A percentile compares a stretch with the other conserved stretches of the same genome.
These are phyloP conservation scores for Fukomys damarensis DNA, from an alignment of 2,113 vertebrate species.

Conservation along the genomic window DNA sequence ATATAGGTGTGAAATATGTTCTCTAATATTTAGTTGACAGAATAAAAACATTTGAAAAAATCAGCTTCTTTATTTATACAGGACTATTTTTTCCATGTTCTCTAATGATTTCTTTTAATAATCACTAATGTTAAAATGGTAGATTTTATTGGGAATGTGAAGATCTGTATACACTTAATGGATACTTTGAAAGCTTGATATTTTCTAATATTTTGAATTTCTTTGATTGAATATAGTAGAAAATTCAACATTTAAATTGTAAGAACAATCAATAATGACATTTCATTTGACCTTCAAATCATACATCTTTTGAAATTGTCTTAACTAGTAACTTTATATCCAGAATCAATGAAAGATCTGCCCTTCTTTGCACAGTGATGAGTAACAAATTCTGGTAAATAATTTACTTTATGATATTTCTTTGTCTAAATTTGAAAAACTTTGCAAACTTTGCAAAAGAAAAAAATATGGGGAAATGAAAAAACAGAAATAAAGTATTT, in stretches of 20 bases:
- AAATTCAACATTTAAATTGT: not conserved
- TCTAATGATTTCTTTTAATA: not conserved
- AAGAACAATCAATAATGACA: not conserved
- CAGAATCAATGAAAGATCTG: not conserved
- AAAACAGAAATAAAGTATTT: too few species aligned
- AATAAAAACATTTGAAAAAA: not conserved
- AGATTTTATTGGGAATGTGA: not conserved
- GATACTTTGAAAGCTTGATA: not conserved
- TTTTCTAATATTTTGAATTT: conserved; percentile 35
- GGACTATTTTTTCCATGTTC: not conserved
- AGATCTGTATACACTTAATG: not conserved
- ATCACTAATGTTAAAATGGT: not conserved
- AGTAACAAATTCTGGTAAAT: not conserved
- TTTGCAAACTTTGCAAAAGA: too few species aligned
- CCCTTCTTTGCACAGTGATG: not conserved
- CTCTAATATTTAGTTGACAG: not conserved
- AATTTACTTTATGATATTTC: not conserved
- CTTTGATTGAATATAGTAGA: not conserved
- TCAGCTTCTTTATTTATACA: not conserved
- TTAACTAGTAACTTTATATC: not conserved
- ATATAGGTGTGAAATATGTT: not conserved
- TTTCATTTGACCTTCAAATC: not conserved
- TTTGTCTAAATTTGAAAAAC: not conserved
- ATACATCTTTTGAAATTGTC: not conserved
- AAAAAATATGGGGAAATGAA: too few species aligned